These are phyloP conservation scores for Alfaro cultratus DNA, from an alignment of 2,797 vertebrate genomes.

Conservation along the genomic window DNA sequence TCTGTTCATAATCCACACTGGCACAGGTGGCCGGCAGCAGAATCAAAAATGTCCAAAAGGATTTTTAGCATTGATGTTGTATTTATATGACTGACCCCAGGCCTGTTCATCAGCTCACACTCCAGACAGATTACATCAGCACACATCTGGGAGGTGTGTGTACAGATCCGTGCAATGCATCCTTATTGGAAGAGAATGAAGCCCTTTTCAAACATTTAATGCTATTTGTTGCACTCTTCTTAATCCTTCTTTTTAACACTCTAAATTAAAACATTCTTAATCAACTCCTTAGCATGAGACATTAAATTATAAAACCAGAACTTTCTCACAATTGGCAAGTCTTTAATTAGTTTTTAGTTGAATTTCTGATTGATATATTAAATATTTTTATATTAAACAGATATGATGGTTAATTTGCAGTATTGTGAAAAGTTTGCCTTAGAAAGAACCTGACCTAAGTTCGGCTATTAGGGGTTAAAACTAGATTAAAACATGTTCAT, in stretches of 20 bases:
- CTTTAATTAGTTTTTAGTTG: neutral
- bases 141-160: constrained; percentile 23
- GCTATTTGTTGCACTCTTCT: no score
- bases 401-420: neutral
- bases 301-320: neutral
- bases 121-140: constrained; percentile 19
- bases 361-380: neutral
- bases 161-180: constrained; percentile 13
- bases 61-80: constrained; percentile 46
- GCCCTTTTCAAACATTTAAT: constrained; percentile 49
- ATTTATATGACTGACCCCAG: constrained; percentile 29
- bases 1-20: constrained; percentile 40
- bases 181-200: constrained; percentile 17
- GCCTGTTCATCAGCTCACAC: constrained; percentile 35
- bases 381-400: neutral
- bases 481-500: neutral
- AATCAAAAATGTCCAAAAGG: constrained; percentile 27
- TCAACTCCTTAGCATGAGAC: neutral
- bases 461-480: neutral
- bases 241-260: neutral
- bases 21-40: constrained; percentile 23
- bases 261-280: neutral
- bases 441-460: neutral
- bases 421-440: neutral
- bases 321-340: neutral